These are phyloP conservation scores for Colius striatus DNA, from an alignment of 2,113 vertebrate species.

Conservation along the genomic window DNA sequence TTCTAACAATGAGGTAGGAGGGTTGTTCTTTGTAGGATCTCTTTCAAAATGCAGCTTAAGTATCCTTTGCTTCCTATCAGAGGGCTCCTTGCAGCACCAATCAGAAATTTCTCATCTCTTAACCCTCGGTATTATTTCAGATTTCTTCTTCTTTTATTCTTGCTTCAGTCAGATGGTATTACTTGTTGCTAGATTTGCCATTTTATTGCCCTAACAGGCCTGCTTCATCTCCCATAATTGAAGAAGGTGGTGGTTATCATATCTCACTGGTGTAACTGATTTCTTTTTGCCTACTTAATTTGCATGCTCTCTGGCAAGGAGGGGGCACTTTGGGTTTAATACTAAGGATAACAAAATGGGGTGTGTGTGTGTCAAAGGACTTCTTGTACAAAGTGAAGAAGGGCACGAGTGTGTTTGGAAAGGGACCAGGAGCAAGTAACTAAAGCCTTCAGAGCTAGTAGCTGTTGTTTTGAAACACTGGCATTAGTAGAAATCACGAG, in stretches of 20 bases:
- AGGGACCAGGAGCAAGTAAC: neutral
- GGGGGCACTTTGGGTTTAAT: constrained; percentile 26
- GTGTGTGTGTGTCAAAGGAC: neutral
- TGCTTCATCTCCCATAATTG: neutral
- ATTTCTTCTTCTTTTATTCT: neutral
- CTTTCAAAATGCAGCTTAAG: constrained; percentile 46
- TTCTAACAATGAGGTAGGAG: constrained; percentile 69
- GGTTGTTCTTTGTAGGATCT: constrained; percentile 52
- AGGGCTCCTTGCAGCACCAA: constrained; percentile 41
- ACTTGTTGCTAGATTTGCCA: neutral
- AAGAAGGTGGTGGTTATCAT: constrained; percentile 51
- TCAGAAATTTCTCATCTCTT: neutral
- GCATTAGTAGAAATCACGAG: neutral
- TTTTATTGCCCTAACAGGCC: neutral
- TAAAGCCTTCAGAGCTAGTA: neutral
- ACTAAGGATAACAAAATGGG: neutral
- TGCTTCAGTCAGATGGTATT: neutral
- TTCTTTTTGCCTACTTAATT: constrained; percentile 46
- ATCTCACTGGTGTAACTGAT: neutral
- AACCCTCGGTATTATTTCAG: neutral
- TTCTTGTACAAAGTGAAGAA: neutral
- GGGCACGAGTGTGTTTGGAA: neutral
- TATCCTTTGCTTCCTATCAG: constrained; percentile 45
- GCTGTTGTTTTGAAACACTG: neutral
- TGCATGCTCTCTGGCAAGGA: constrained; percentile 54